Evolutionary conservation across 2,888 invertebrate species (phyloP), one percentile per base, ranked within the genome.

Genomic region (Hetaerina titia): DNA sequence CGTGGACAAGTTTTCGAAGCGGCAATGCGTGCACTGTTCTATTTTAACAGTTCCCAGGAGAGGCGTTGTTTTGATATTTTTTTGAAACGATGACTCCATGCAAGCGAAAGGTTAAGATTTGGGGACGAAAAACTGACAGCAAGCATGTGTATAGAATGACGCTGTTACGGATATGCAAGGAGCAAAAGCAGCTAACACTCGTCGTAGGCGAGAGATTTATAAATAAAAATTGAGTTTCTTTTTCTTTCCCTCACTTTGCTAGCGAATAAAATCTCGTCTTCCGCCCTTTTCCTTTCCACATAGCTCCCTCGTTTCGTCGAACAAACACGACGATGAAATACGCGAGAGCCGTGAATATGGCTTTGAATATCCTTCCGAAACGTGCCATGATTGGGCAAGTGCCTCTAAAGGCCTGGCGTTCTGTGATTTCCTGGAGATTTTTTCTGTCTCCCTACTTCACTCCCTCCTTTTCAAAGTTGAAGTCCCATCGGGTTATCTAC

Each of bases 301-400:
- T 25, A 45, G 81, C 22, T 31, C n/a, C n/a, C 22, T 31, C 81
- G 81, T 81, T 81, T 81, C 81, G 31, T 11, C 31, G 25, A 22
- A 22, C 81, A n/a, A 81, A 31, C 81, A 81, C 31, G 11, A 11
- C 81, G 81, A 81, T 81, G 81, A 81, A 81, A 31, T 81, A 81
- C 81, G 81, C 31, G 25, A 31, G 31, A 31, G 31, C 81, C 81
- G 81, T 81, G 81, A 6, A 81, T 81, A 81, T 31, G 25, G 81
- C 81, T 81, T 81, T 81, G 81, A 81, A 81, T 81, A 81, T 31
- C 81, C 81, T 81, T 13, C 81, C 81, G 7, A 22, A 31, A 81
- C 81, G 81, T 81, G 81, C 81, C 31, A 15, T 81, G 81, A 81
- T 81, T 81, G 81, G 31, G 31, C 81, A 81, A 81, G 81, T 81